Percentiles rank a stretch among this genome's conserved stretches.
Conservation (phyloP, 2,888 invertebrate species). For the Drosophila putrida region DNA sequence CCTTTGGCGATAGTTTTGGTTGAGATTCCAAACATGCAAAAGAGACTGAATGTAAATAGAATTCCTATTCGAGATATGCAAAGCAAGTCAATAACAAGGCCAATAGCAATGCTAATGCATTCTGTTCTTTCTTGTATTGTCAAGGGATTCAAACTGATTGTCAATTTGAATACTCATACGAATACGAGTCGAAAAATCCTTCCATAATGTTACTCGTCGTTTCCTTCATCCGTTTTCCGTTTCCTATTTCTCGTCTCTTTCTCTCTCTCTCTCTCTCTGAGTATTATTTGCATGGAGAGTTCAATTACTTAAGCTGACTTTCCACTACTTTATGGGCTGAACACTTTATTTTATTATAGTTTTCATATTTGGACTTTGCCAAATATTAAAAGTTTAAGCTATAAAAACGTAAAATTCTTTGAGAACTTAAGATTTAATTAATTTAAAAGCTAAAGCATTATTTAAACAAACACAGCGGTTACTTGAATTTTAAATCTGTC, state of each 20-base stretch:
- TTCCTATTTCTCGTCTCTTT: background rate
- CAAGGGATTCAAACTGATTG: slow-evolving; percentile 31
- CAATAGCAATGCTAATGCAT: slow-evolving; percentile 42
- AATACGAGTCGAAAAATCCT: slow-evolving; percentile 6
- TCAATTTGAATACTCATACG: slow-evolving; percentile 46
- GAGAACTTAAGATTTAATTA: too few species aligned
- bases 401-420: too few species aligned
- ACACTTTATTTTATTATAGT: background rate
- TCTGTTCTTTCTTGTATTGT: slow-evolving; percentile 26
- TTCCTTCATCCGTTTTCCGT: slow-evolving; percentile 10
- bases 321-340: background rate
- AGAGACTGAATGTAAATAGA: slow-evolving; percentile 7
- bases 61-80: background rate
- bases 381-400: background rate
- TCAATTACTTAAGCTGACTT: slow-evolving; percentile 21
- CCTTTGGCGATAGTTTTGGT: slow-evolving; percentile 21
- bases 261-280: slow-evolving; percentile 1
- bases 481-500: too few species aligned
- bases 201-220: slow-evolving; percentile 17
- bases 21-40: background rate
- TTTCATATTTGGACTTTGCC: background rate
- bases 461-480: too few species aligned
- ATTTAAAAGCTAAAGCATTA: too few species aligned
- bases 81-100: slow-evolving; percentile 42
- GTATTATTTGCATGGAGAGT: slow-evolving; percentile 44